Base-by-base conservation (phyloP, 2,888 invertebrate species). In the Cantharis nigra region DNA sequence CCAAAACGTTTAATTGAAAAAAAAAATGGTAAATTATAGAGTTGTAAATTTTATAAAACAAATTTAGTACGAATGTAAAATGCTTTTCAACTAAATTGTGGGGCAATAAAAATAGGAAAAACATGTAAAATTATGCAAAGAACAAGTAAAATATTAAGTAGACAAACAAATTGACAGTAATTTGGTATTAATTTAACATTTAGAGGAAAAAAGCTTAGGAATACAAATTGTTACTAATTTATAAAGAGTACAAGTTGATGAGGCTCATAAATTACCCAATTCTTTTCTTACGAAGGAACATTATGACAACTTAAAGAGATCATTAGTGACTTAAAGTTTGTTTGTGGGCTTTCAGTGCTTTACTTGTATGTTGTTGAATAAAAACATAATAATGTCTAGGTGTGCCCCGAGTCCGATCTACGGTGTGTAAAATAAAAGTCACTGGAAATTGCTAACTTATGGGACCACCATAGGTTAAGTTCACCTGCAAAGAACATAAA, bases 351-450 rank as follows among this genome's bases (percentile, higher is more conserved):
- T 63, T 77, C 67, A 77, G 74, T 71, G 74, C 72, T 71, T 77
- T 71, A 69, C 74, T 69, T 74, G 71, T 69, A 71, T 67, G 64
- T 67, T 69, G 62, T 23, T 74, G 70, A 77, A 77, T 77, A 77
- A 73, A 49, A 77, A 74, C 74, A 77, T 70, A 77, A 84, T 84
- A 84, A 84, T 84, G 70, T 80, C 80, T 82, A 83, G 84, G 84
- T 82, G 84, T 82, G 84, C 81, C 83, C 79, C 80, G 80, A 81
- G 80, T 79, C 49, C 49, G 49, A 49, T 49, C 79, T 80, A 78
- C 77, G 80, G 80, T 80, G 81, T 82, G 82, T 84, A 84, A 84
- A 84, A 85, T 85, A 84, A 85, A 84, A 85, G 84, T 84, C 85
- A 84, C 81, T 77, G 80, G 80, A 80, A 80, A 75, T 74, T 80